Evolutionary conservation across 2,113 vertebrate genomes (phyloP), one percentile per base, ranked within the genome.

Genomic region (Girardinichthys multiradiatus): DNA sequence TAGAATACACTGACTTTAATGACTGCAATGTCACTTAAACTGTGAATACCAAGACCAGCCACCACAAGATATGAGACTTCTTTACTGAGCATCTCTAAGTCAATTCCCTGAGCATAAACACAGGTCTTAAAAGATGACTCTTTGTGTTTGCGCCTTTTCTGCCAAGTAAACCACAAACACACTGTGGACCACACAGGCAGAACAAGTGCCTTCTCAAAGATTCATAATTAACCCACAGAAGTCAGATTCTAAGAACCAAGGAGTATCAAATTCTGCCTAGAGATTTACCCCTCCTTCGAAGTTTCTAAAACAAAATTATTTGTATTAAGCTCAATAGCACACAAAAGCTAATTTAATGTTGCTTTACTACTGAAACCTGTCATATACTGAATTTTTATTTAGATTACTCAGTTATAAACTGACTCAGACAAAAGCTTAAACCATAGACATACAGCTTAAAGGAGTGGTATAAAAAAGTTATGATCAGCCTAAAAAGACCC

Each of bases 101-200:
- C 73, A 77, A 81, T 91, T 90, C 73, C 60, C 80, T 79, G 69
- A 77, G 74, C 57, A 82, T 85, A 86, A 89, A 90, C 79, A 90
- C 57, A 24, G 70, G 73, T 76, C 89, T 90, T 89, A 93, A 93
- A 91, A 91, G 88, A 89, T 81, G 81, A 88, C 86, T 91, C 67
- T 72, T 86, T 79, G 75, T 82, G 74, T 76, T 90, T 74, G 85
- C 72, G 80, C 42, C 78, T 89, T 88, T 60, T 66, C 85, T 89
- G 89, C 89, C 87, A 89, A 92, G 80, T 89, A 77, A 86, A 89
- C 90, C 83, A 70, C 88, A 84, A 86, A 72, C 75, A 76, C 82
- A 83, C 69, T 15, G 31, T 54, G 57, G 92, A 93, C 91, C 91
- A 91, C 92, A 93, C 92, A 89, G 45, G 83, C 64, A 35, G 90